Evolutionary conservation across 2,113 vertebrate genomes (phyloP).

Genomic region (Platycercus adscitus): DNA sequence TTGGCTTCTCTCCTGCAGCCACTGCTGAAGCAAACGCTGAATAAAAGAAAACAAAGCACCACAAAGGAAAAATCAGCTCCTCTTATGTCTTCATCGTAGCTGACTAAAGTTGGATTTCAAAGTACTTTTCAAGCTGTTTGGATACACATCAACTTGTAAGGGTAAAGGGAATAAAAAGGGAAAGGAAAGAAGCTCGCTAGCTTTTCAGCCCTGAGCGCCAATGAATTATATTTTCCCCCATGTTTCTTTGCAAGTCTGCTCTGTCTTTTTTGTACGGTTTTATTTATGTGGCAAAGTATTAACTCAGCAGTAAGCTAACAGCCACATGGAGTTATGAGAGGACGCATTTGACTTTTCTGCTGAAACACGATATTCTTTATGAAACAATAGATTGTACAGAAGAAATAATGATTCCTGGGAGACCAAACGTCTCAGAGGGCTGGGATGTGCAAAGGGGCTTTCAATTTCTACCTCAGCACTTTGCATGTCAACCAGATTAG

Average conservation of each 20-base stretch:
- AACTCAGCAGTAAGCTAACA: constrained; percentile 70
- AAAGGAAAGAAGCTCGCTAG: constrained; percentile 25
- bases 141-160: constrained; percentile 66
- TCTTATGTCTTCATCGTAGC: constrained; percentile 63
- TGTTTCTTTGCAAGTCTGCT: constrained; percentile 33
- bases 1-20: constrained; percentile 38
- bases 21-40: background rate
- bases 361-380: constrained; percentile 46
- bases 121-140: constrained; percentile 72
- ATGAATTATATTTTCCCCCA: constrained; percentile 27
- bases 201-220: constrained; percentile 48
- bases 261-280: constrained; percentile 34
- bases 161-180: constrained; percentile 59
- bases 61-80: constrained; percentile 58
- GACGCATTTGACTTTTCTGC: constrained; percentile 63
- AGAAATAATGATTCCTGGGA: constrained; percentile 50
- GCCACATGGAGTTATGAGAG: constrained; percentile 59
- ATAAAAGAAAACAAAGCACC: constrained; percentile 59
- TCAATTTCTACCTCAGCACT: constrained; percentile 33
- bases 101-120: constrained; percentile 71
- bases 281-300: constrained; percentile 65
- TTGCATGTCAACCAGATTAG: constrained; percentile 13
- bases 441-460: background rate
- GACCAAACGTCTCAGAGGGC: background rate
- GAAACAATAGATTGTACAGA: constrained; percentile 30